These are phyloP conservation scores for Neomorphus geoffroyi DNA, from an alignment of 2,797 vertebrate genomes.

Conservation along the genomic window DNA sequence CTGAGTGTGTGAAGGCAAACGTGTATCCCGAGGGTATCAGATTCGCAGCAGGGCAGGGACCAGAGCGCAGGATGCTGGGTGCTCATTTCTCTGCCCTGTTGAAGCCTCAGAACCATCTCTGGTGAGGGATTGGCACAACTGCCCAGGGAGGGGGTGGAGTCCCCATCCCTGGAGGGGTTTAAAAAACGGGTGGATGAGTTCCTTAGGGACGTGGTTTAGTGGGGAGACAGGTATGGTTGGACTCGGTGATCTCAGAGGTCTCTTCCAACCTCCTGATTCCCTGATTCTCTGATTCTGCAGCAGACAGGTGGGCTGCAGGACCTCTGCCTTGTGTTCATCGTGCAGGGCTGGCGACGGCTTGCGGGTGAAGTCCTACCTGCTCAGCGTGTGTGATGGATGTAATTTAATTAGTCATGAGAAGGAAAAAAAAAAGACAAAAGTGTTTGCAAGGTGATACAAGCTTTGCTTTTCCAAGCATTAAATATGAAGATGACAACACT, in stretches of 20 bases:
- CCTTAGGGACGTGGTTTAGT: too few relatives aligned
- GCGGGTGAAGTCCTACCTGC: neutral
- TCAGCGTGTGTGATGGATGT: accelerated
- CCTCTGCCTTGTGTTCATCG: neutral
- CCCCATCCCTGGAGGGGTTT: too few relatives aligned
- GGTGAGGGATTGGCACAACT: too few relatives aligned
- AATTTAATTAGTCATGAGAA: neutral
- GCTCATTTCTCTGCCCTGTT: neutral
- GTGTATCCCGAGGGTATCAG: neutral
- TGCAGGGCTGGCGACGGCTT: neutral
- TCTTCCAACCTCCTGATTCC: too few relatives aligned
- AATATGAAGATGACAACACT: neutral
- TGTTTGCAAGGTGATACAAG: neutral
- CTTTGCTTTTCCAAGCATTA: neutral
- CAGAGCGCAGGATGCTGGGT: neutral
- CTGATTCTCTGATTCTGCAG: too few relatives aligned
- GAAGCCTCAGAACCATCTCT: neutral
- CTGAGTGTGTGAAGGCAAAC: neutral
- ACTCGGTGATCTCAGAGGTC: too few relatives aligned
- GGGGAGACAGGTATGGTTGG: too few relatives aligned
- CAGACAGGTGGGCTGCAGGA: neutral
- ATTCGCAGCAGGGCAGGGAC: neutral
- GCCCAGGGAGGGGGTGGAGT: too few relatives aligned
- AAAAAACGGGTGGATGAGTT: too few relatives aligned
- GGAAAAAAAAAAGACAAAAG: neutral